phyloP scores from a whole-genome alignment of 2,888 invertebrate species.

The Biston betularia region DNA sequence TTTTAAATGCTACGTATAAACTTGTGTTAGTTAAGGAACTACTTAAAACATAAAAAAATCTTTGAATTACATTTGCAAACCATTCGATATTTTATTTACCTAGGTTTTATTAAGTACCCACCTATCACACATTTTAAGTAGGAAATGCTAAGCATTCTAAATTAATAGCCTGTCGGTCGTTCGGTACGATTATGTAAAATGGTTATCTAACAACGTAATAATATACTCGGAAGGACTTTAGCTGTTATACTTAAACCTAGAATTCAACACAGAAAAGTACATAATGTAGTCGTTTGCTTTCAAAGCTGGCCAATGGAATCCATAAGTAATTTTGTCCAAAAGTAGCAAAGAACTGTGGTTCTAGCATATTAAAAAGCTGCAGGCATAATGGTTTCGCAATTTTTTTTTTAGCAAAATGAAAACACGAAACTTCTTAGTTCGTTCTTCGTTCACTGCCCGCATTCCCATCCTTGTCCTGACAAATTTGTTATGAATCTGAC shows the following conservation, averaged over 20 bases:
- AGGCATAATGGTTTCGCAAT: no score
- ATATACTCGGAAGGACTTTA: background rate
- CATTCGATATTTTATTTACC: background rate
- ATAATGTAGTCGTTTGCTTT: no score
- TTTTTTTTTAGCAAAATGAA: no score
- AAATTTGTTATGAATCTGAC: no score
- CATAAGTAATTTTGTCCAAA: no score
- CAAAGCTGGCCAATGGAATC: no score
- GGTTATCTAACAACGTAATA: constrained; percentile 4
- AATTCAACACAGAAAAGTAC: no score
- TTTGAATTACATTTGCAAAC: background rate
- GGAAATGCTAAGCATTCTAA: constrained; percentile 1
- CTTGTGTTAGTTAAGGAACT: background rate
- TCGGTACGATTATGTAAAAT: constrained; percentile 2
- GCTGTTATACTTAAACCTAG: background rate
- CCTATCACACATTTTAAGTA: background rate
- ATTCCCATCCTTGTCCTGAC: no score
- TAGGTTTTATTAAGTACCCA: background rate
- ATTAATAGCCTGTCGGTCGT: background rate
- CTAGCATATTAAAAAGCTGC: no score
- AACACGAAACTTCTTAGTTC: no score
- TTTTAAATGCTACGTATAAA: background rate
- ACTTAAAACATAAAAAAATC: background rate
- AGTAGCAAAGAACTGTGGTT: no score
- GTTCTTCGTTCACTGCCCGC: no score